These are phyloP conservation scores for Ciona savignyi DNA, from an alignment of 23 tunicate genomes.

Conservation along the genomic window DNA sequence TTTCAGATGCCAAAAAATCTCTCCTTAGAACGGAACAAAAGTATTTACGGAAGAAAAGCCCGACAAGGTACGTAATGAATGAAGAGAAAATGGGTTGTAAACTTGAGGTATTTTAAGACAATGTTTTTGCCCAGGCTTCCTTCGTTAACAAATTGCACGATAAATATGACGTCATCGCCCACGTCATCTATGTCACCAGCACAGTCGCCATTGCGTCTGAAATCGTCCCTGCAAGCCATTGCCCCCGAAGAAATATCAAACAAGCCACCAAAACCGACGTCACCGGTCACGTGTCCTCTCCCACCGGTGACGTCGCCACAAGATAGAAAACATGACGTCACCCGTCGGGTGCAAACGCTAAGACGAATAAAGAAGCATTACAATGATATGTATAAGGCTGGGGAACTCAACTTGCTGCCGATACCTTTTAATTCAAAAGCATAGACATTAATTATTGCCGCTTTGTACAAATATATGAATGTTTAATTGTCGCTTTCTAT, in stretches of 20 bases:
- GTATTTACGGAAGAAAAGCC: background rate
- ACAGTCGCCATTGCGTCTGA: background rate
- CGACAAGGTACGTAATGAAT: background rate
- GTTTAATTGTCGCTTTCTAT: too few relatives aligned
- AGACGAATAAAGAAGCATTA: slow-evolving; percentile 6
- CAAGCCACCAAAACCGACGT: background rate
- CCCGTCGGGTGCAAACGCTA: background rate
- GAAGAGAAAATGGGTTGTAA: too few relatives aligned
- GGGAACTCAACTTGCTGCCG: background rate
- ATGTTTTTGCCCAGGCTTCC: background rate
- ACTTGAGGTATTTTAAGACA: too few relatives aligned
- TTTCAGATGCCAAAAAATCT: background rate
- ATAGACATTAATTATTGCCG: too few relatives aligned
- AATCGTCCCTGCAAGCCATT: background rate
- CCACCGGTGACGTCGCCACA: background rate
- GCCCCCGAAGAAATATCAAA: background rate
- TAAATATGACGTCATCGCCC: background rate
- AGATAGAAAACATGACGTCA: background rate
- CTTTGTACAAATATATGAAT: too few relatives aligned
- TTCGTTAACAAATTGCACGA: background rate
- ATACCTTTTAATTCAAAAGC: background rate
- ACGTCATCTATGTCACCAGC: background rate
- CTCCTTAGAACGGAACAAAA: background rate
- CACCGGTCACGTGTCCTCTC: background rate
- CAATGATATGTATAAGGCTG: slow-evolving; percentile 9